These are phyloP conservation scores for Anguilla rostrata DNA, from an alignment of 2,113 vertebrate species.

Conservation along the genomic window DNA sequence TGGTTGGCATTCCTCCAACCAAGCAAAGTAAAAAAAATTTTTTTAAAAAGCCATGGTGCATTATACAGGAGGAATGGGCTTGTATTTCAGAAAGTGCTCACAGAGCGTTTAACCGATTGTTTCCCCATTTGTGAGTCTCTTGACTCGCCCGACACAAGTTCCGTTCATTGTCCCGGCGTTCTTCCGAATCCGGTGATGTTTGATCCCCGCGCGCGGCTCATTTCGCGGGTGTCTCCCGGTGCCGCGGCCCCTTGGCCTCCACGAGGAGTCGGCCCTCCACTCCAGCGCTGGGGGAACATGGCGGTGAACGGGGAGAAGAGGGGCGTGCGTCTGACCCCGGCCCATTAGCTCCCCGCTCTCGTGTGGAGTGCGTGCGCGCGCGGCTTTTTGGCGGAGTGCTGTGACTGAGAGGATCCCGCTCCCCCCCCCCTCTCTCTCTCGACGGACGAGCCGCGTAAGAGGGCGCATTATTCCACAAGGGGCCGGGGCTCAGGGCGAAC, in stretches of 20 bases:
- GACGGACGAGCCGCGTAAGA: slow-evolving; percentile 24
- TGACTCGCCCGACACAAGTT: neutral
- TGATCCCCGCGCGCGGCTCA: no score
- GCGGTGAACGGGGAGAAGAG: slow-evolving; percentile 39
- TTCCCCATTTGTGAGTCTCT: neutral
- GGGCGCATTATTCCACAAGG: slow-evolving; percentile 69
- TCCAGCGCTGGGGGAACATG: slow-evolving; percentile 61
- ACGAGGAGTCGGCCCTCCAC: neutral
- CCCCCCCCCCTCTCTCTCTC: neutral
- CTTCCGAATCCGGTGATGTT: neutral
- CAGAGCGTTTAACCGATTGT: neutral
- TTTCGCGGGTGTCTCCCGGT: neutral
- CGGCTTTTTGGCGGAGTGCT: neutral
- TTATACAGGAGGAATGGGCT: neutral
- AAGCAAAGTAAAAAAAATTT: neutral
- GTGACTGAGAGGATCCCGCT: neutral
- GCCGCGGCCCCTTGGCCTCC: neutral
- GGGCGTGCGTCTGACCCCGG: slow-evolving; percentile 51
- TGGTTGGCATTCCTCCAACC: neutral
- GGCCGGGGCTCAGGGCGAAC: slow-evolving; percentile 60
- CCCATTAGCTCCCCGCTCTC: slow-evolving; percentile 13
- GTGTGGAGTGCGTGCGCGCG: neutral
- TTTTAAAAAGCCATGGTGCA: neutral
- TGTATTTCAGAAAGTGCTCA: neutral
- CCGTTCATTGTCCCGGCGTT: neutral